Percentiles rank a stretch among this genome's conserved stretches.
Evolutionary conservation across 2,113 vertebrate species (phyloP).

Genomic region (Zosterops borbonicus): DNA sequence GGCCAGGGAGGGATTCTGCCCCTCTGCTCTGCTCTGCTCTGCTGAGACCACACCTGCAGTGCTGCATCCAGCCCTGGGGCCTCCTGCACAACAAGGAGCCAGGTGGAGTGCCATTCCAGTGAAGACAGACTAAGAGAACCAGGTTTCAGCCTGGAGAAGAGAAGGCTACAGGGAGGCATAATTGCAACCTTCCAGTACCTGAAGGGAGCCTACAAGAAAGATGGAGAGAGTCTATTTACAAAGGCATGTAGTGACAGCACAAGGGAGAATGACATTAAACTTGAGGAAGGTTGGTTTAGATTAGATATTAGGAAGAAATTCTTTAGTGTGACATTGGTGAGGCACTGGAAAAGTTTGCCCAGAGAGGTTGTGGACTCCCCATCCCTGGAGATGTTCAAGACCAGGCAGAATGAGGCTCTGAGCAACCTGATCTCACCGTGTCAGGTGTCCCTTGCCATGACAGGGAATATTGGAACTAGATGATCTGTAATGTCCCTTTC

Average conservation of each 20-base stretch:
- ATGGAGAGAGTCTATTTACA: not conserved
- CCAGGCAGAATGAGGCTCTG: not conserved
- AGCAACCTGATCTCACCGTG: not conserved
- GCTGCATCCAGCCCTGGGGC: not conserved
- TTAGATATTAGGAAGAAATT: not conserved
- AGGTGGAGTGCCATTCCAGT: not conserved
- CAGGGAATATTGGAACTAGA: not conserved
- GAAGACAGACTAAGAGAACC: not conserved
- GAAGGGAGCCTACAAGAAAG: not conserved
- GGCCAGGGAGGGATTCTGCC: not conserved
- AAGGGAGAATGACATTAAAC: not conserved
- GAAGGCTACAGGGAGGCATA: not conserved
- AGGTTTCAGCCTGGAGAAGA: not conserved
- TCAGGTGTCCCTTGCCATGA: not conserved
- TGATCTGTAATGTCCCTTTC: not conserved
- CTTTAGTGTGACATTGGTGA: not conserved
- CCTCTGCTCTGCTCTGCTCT: not conserved
- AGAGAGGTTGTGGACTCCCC: not conserved
- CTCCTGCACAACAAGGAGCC: not conserved
- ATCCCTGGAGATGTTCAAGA: not conserved
- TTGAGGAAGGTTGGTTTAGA: not conserved
- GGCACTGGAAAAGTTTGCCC: not conserved
- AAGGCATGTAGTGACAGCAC: no score
- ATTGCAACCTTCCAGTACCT: not conserved
- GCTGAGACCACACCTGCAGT: not conserved